These are phyloP conservation scores for Ophioninae sp. DNA, from an alignment of 2,888 invertebrate species.

Conservation along the genomic window DNA sequence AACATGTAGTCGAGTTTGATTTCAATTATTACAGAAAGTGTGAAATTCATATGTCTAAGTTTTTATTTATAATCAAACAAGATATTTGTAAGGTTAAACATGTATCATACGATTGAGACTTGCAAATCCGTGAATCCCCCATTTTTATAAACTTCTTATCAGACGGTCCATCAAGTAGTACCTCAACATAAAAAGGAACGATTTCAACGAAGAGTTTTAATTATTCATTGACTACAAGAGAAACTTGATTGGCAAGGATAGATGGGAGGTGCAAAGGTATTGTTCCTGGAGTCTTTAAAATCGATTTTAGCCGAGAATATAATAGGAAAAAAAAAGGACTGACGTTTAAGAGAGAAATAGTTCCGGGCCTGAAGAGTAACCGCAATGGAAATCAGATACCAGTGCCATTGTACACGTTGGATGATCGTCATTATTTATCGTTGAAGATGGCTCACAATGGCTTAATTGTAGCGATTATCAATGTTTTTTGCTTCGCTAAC, in stretches of 20 bases:
- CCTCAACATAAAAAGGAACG: background rate
- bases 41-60: too few species aligned
- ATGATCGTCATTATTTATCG: conserved; percentile 44
- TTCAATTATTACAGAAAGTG: too few species aligned
- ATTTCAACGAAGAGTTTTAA: conserved; percentile 5
- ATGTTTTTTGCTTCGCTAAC: conserved; percentile 7
- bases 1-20: too few species aligned
- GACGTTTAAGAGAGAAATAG: background rate
- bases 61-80: too few species aligned
- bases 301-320: conserved; percentile 5
- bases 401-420: conserved; percentile 32
- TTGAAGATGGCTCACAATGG: conserved; percentile 19
- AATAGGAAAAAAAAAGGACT: background rate
- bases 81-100: too few species aligned
- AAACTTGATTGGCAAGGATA: too few species aligned
- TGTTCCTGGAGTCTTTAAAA: conserved; percentile 23
- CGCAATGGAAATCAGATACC: conserved; percentile 5
- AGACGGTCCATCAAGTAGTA: too few species aligned
- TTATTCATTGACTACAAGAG: too few species aligned
- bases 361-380: conserved; percentile 3
- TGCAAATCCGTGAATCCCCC: too few species aligned
- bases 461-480: conserved; percentile 32
- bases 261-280: background rate
- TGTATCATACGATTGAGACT: too few species aligned
- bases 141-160: too few species aligned